Conservation (phyloP, 2,113 vertebrate genomes). For the Climacteris rufus region DNA sequence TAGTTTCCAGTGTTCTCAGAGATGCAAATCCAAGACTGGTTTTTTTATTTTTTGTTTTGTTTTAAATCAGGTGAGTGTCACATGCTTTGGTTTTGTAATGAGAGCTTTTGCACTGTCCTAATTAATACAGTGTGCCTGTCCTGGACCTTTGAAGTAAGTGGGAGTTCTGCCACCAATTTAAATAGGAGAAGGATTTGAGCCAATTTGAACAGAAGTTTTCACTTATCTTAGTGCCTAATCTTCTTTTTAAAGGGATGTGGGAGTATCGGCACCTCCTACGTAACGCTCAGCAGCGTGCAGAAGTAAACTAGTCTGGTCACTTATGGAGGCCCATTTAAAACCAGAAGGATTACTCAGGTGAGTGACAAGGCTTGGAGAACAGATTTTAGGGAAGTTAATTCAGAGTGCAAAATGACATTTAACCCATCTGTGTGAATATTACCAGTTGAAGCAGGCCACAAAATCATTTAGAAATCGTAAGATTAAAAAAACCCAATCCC, state of each 20-base stretch:
- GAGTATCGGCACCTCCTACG: slow-evolving; percentile 67
- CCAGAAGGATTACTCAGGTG: slow-evolving; percentile 50
- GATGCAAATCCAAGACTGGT: neutral
- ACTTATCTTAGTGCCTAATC: slow-evolving; percentile 62
- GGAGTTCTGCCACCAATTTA: slow-evolving; percentile 62
- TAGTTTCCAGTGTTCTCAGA: neutral
- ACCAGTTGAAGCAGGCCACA: neutral
- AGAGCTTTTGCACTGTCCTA: slow-evolving; percentile 54
- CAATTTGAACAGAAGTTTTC: slow-evolving; percentile 68
- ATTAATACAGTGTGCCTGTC: slow-evolving; percentile 58
- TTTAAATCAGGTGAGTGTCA: slow-evolving; percentile 46
- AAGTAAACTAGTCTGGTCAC: slow-evolving; percentile 62
- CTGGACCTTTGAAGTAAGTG: slow-evolving; percentile 66
- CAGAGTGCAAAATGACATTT: slow-evolving; percentile 27
- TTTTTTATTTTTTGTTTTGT: neutral
- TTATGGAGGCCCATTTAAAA: slow-evolving; percentile 35
- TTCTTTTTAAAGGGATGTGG: slow-evolving; percentile 65
- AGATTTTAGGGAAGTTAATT: slow-evolving; percentile 50
- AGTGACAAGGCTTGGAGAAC: slow-evolving; percentile 47
- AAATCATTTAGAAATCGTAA: neutral
- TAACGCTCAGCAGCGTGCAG: slow-evolving; percentile 45
- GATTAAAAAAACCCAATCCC: neutral
- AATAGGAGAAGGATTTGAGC: slow-evolving; percentile 65
- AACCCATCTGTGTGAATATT: slow-evolving; percentile 40
- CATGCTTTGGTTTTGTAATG: slow-evolving; percentile 27